A percentile compares a stretch with the other conserved stretches of the same genome.
These are phyloP conservation scores for Parelbella ahira DNA, from an alignment of 2,888 invertebrate genomes.

Conservation along the genomic window DNA sequence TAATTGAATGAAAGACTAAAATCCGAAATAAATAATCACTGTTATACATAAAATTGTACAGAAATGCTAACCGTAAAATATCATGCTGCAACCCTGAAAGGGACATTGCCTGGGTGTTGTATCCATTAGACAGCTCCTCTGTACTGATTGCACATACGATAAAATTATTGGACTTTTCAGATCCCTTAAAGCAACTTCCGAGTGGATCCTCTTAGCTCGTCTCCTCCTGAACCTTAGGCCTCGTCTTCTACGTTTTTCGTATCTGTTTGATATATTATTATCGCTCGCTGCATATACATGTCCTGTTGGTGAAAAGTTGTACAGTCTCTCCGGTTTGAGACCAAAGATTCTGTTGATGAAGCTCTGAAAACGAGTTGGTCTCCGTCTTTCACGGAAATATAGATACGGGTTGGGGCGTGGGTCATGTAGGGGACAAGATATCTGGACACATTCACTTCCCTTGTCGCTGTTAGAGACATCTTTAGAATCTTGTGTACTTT, in stretches of 20 bases:
- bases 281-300: slow-evolving; percentile 55
- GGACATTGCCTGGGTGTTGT: slow-evolving; percentile 63
- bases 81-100: slow-evolving; percentile 55
- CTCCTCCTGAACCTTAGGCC: slow-evolving; percentile 45
- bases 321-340: slow-evolving; percentile 41
- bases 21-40: no score
- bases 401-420: no score
- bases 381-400: no score
- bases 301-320: slow-evolving; percentile 36
- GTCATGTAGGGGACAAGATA: no score
- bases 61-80: slow-evolving; percentile 49
- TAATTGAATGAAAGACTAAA: no score
- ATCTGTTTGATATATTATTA: slow-evolving; percentile 45
- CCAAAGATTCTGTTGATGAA: slow-evolving; percentile 62
- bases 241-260: slow-evolving; percentile 40
- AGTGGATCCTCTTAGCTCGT: slow-evolving; percentile 52
- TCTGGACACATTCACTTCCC: slow-evolving; percentile 41
- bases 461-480: slow-evolving; percentile 34
- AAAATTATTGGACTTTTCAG: slow-evolving; percentile 50
- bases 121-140: slow-evolving; percentile 56
- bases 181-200: slow-evolving; percentile 49
- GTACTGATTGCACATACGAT: slow-evolving; percentile 57
- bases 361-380: slow-evolving; percentile 55
- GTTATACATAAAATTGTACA: no score
- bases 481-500: slow-evolving; percentile 39